Conservation (phyloP, 2,888 invertebrate species). For the Nudaria mundana region DNA sequence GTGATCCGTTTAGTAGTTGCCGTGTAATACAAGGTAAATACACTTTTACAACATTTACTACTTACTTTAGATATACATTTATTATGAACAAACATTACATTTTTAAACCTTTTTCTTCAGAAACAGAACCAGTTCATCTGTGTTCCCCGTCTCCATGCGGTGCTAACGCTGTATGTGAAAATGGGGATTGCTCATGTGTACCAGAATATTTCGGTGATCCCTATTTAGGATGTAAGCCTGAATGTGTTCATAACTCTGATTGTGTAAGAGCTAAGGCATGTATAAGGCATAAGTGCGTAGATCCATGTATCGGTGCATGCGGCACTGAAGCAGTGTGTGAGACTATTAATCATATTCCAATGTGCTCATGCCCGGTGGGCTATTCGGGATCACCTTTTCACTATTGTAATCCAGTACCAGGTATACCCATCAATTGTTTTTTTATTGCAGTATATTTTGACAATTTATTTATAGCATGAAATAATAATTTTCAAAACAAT, state of each 20-base stretch:
- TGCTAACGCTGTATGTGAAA: slow-evolving; percentile 82
- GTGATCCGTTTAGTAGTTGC: slow-evolving; percentile 86
- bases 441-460: neutral
- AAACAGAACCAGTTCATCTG: slow-evolving; percentile 68
- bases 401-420: slow-evolving; percentile 72
- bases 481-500: neutral
- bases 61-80: neutral
- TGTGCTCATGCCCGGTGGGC: slow-evolving; percentile 84
- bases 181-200: slow-evolving; percentile 86
- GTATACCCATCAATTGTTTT: slow-evolving; percentile 39
- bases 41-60: neutral
- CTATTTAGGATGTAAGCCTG: slow-evolving; percentile 87
- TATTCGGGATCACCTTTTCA: slow-evolving; percentile 84
- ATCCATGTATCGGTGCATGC: slow-evolving; percentile 88
- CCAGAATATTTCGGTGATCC: slow-evolving; percentile 88
- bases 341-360: slow-evolving; percentile 85
- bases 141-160: slow-evolving; percentile 88
- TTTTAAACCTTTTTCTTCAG: slow-evolving; percentile 45
- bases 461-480: neutral
- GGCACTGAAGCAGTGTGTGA: slow-evolving; percentile 81
- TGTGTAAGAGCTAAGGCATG: slow-evolving; percentile 86
- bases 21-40: slow-evolving; percentile 49
- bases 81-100: neutral
- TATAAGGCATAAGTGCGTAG: slow-evolving; percentile 85
- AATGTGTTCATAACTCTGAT: slow-evolving; percentile 89